Evolutionary conservation across 2,888 invertebrate genomes (phyloP).

Genomic region (Philopedon plagiatum): DNA sequence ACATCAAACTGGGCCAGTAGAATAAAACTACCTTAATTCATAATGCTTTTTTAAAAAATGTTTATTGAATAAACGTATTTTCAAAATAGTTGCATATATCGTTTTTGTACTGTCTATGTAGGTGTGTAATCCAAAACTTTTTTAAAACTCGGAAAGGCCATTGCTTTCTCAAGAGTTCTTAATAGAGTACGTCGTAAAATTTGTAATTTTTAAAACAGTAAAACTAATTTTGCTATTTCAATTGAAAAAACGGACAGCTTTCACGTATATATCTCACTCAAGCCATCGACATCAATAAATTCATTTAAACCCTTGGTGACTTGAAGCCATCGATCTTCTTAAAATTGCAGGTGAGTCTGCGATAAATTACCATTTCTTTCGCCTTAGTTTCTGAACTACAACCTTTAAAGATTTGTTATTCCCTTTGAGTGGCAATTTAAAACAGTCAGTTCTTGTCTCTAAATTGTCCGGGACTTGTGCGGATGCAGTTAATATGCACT

Average conservation of each 20-base stretch:
- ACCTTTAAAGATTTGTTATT: slow-evolving; percentile 5
- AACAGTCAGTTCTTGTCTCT: background rate
- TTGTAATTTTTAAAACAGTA: background rate
- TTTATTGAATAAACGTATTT: no score
- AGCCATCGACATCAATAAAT: slow-evolving; percentile 22
- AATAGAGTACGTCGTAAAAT: no score
- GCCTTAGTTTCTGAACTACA: background rate
- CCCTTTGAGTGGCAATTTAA: background rate
- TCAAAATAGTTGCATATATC: no score
- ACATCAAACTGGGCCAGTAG: no score
- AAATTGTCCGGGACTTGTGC: background rate
- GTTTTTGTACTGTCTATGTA: no score
- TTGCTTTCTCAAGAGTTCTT: no score
- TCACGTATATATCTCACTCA: slow-evolving; percentile 2
- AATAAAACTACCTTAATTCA: no score
- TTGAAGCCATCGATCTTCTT: slow-evolving; percentile 10
- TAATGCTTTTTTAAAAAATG: no score
- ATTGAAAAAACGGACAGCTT: background rate
- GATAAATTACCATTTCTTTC: slow-evolving; percentile 20
- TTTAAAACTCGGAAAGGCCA: no score
- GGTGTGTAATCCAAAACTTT: no score
- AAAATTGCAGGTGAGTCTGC: slow-evolving; percentile 16
- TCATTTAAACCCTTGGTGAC: background rate
- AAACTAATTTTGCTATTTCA: no score
- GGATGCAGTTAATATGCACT: background rate